These are phyloP conservation scores for Apostichopus japonicus DNA, from an alignment of 35 echinoderm and acorn worm species.

Conservation along the genomic window DNA sequence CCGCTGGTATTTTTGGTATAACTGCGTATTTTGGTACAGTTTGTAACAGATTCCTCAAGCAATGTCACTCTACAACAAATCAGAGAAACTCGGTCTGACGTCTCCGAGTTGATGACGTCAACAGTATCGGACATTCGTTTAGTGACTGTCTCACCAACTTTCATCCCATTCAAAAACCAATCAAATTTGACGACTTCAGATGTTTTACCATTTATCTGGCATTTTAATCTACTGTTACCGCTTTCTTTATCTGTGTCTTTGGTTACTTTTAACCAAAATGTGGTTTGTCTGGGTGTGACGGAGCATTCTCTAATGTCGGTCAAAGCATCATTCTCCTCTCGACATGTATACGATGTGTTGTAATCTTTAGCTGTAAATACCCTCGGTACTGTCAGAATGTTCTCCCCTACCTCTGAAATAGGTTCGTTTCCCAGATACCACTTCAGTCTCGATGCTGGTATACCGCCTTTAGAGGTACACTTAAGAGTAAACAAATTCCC, in stretches of 20 bases:
- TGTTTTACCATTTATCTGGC: neutral
- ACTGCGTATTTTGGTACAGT: conserved; percentile 6
- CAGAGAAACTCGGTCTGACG: neutral
- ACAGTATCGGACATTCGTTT: neutral
- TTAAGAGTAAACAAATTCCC: conserved; percentile 19
- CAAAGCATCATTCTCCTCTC: conserved; percentile 29
- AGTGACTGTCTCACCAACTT: conserved; percentile 1
- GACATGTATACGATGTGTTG: conserved; percentile 32
- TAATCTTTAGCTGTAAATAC: conserved; percentile 42
- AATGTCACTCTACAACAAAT: conserved; percentile 43
- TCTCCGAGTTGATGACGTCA: neutral
- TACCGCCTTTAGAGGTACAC: conserved; percentile 23
- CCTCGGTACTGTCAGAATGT: neutral
- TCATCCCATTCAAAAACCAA: conserved; percentile 53
- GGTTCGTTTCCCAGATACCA: conserved; percentile 37
- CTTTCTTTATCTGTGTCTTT: neutral
- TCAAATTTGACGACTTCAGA: neutral
- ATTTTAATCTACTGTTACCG: conserved; percentile 20
- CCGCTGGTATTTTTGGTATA: neutral
- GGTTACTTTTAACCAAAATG: conserved; percentile 10
- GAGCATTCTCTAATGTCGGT: neutral
- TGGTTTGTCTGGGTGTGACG: neutral
- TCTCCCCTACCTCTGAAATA: conserved; percentile 8
- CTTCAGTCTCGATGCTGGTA: conserved; percentile 19
- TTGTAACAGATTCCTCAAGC: neutral